Base-by-base conservation (phyloP, 1,140 invertebrate species). In the Pseudomyrmex concolor region DNA sequence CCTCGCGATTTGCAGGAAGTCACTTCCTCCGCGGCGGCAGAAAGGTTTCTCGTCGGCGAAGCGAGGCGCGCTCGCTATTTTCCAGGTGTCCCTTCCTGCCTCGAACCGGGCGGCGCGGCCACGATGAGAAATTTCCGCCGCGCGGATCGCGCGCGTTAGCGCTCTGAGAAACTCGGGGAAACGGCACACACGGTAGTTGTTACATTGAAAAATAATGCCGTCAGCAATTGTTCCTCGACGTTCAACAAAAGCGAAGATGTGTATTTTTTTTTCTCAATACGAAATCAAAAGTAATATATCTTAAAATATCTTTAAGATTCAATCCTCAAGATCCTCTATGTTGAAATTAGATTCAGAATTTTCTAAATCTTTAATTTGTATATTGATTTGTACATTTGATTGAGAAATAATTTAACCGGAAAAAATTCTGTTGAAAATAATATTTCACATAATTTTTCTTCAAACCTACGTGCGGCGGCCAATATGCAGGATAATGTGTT, bases 71-170 rank as follows among this genome's bases (percentile, higher is more conserved):
- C 57, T 34, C 62, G 74, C 86, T 78, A 63, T 82, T 72, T 81
- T 85, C 77, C 87, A 88, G 86, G 87, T 88, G 87, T 88, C 83
- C 60, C 87, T 88, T 88, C 86, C 87, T 88, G 87, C 19, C 67
- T 34, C 34, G 34, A 34, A 71, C 55, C 17, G 22, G 48, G n/a
- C n/a, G 73, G 7, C 8, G 72, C 50, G 72, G 48, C 25, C 59
- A 8, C 59, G 60, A 83, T 88, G 87, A 87, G 86, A 88, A 88
- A 88, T 85, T 87, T 73, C 59, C 78, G 25, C 57, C 70, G 70
- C 48, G 34, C 17, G 48, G n/a, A 54, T 74, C 59, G 70, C 63
- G 76, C 64, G 76, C 55, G 73, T 15, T 45, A 12, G 51, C 54
- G 60, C 55, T 0, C 66, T 13, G 19, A 60, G 43, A 70, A 78